Base-by-base conservation (phyloP, 2,113 vertebrate species). In the Scolopax mira region DNA sequence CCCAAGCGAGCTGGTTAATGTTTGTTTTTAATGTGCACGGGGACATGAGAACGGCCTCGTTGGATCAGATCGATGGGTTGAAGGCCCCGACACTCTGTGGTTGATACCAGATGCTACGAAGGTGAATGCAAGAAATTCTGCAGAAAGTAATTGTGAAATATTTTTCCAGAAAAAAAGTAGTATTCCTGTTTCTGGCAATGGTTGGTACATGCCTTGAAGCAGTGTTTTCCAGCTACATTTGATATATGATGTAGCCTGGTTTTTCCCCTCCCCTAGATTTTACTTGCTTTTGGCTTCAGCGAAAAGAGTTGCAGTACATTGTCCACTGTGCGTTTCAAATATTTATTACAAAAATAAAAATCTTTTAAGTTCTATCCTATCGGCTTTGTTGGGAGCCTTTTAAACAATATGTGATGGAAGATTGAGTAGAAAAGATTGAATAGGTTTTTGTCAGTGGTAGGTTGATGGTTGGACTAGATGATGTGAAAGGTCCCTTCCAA, bases 101-200 rank as follows among this genome's bases (percentile, higher is more conserved):
- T 73, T 60, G 27, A 21, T 85, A 41, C 30, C 25, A 52, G 30
- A 39, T 44, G 13, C 49, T 55, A 9, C 23, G 41, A n/a, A 51
- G 14, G 14, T 35, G 54, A 60, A 37, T 8, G 42, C 13, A 46
- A 64, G 11, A 55, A 87, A 17, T 17, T 90, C 64, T 41, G n/a
- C 30, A 39, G 21, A 41, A 35, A 75, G 42, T n/a, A 18, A 0
- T 15, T 18, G 25, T 49, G 19, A 87, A 48, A 49, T n/a, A 42
- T 16, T 42, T 42, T 42, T 49, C 15, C 49, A 51, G 66, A 5
- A 22, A 14, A 49, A 55, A 84, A 46, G 5, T 24, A 23, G 2
- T 6, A 0, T 33, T 62, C 8, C 1, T 14, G 3, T 25, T 51
- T 42, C 58, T 77, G 66, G 25, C 17, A 4, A 1, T 51, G 49